Conservation (phyloP, 2,888 invertebrate genomes). For the Arge pagana region DNA sequence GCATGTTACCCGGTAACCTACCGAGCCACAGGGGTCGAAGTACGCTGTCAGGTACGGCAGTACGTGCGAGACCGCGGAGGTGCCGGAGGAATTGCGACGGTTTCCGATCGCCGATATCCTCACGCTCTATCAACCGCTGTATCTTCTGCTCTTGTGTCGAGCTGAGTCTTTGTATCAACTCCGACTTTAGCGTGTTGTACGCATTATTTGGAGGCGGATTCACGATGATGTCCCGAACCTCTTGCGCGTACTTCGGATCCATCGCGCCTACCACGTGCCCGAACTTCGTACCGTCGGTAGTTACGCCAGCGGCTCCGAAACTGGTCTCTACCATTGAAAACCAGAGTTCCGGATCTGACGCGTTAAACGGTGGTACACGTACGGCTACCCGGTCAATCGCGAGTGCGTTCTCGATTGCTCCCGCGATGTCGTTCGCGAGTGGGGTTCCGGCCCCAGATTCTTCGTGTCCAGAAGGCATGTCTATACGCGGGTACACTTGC, state of each 20-base stretch:
- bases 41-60: conserved; percentile 27
- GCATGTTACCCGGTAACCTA: background rate
- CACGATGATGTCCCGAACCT: conserved; percentile 37
- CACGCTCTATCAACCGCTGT: conserved; percentile 27
- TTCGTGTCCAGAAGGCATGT: background rate
- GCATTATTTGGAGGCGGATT: conserved; percentile 30
- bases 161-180: conserved; percentile 37
- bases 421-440: background rate
- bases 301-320: conserved; percentile 34
- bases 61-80: conserved; percentile 30
- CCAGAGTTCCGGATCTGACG: conserved; percentile 39
- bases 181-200: conserved; percentile 34
- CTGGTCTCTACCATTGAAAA: conserved; percentile 40
- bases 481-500: background rate
- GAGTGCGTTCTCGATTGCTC: background rate
- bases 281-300: conserved; percentile 34
- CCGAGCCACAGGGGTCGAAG: conserved; percentile 25
- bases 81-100: conserved; percentile 40
- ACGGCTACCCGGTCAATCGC: conserved; percentile 11
- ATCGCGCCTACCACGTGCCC: conserved; percentile 29
- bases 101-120: conserved; percentile 31
- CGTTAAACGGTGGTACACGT: conserved; percentile 36
- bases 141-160: conserved; percentile 28
- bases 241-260: conserved; percentile 31
- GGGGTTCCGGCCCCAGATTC: background rate